A percentile compares a stretch with the other conserved stretches of the same genome.
Conservation (phyloP, 2,797 vertebrate genomes). For the Pseudocheirus occidentalis region DNA sequence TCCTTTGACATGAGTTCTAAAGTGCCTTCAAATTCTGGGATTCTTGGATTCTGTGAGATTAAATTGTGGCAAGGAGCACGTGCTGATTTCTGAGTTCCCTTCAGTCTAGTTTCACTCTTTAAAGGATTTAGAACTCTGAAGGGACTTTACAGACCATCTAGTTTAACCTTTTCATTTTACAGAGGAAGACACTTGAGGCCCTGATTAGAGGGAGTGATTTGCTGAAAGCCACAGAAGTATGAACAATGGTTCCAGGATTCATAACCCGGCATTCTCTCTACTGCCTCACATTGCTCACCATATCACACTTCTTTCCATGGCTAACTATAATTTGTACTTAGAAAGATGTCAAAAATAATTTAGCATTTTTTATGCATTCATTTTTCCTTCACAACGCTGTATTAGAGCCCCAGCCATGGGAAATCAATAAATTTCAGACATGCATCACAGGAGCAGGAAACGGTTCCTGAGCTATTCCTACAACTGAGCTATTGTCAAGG, state of each 20-base stretch:
- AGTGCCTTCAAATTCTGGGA: background rate
- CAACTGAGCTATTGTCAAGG: background rate
- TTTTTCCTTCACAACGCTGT: background rate
- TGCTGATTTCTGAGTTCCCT: background rate
- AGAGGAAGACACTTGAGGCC: background rate
- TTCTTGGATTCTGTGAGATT: background rate
- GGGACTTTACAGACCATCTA: background rate
- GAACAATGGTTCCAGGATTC: background rate
- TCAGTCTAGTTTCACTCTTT: background rate
- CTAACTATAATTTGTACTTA: background rate
- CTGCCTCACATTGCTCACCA: background rate
- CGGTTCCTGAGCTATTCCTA: background rate
- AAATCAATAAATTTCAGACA: background rate
- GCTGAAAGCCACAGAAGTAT: background rate
- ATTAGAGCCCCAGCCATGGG: background rate
- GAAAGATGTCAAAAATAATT: background rate
- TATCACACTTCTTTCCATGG: background rate
- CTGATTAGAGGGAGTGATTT: background rate
- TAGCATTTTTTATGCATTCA: background rate
- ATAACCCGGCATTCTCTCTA: background rate
- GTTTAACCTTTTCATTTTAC: background rate
- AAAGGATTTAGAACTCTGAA: background rate
- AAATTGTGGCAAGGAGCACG: background rate
- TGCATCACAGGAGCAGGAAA: background rate
- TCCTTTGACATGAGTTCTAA: background rate